Conservation (phyloP, 2,797 vertebrate genomes). For the Molossus alvarezi region DNA sequence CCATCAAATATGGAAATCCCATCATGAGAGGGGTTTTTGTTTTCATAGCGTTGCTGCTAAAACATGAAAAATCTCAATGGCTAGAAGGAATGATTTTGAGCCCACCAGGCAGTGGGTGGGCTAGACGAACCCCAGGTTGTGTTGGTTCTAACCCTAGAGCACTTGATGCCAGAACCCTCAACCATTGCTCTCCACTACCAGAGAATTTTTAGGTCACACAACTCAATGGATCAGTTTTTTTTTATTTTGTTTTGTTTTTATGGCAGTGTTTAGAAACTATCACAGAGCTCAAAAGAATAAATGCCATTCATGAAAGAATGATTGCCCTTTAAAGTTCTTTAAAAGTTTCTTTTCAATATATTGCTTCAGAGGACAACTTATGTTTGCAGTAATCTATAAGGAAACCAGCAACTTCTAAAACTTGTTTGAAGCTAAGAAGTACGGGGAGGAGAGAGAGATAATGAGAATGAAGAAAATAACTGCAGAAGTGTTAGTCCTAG, state of each 20-base stretch:
- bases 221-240: neutral
- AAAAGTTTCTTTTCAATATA: neutral
- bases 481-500: neutral
- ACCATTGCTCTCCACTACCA: neutral
- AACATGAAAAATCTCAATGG: neutral
- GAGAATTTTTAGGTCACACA: neutral
- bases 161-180: neutral
- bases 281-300: neutral
- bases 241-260: neutral
- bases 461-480: neutral
- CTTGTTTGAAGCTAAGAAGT: neutral
- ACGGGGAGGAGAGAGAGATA: neutral
- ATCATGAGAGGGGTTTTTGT: neutral
- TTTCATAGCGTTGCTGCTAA: neutral
- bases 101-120: neutral
- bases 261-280: neutral
- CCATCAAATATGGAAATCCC: neutral
- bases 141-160: neutral
- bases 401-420: constrained; percentile 37
- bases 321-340: neutral
- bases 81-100: constrained; percentile 3
- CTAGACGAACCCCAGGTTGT: neutral
- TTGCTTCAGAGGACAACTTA: neutral
- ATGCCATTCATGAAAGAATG: neutral
- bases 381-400: neutral